These are phyloP conservation scores for Lepeophtheirus salmonis DNA, from an alignment of 1,140 invertebrate genomes.

Conservation along the genomic window DNA sequence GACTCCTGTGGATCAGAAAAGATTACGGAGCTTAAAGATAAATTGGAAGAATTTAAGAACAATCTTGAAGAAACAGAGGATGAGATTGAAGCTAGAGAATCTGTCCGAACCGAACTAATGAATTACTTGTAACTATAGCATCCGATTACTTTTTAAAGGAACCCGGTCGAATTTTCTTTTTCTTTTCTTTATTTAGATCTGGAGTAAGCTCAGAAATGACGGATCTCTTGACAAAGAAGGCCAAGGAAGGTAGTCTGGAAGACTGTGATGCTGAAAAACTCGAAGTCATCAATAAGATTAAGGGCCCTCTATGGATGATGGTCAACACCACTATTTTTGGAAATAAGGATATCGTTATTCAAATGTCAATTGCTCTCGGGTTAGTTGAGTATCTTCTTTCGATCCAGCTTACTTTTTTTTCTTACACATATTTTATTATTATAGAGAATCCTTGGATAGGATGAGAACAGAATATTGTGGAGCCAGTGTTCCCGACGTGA, in stretches of 20 bases:
- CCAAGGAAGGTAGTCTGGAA: neutral
- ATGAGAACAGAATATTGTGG: slow-evolving; percentile 11
- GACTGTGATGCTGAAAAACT: slow-evolving; percentile 9
- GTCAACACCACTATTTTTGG: slow-evolving; percentile 16
- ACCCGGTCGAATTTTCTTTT: too few relatives aligned
- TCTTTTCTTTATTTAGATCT: neutral
- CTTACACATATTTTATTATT: neutral
- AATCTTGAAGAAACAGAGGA: slow-evolving; percentile 4
- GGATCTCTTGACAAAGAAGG: slow-evolving; percentile 6
- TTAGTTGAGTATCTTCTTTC: neutral
- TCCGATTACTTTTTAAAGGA: too few relatives aligned
- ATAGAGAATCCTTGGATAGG: slow-evolving; percentile 1
- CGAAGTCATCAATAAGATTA: slow-evolving; percentile 10
- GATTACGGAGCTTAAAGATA: slow-evolving; percentile 4
- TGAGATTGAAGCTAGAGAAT: slow-evolving; percentile 4
- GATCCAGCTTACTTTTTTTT: neutral
- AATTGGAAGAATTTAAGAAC: slow-evolving; percentile 11
- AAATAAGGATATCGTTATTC: neutral
- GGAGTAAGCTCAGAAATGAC: slow-evolving; percentile 5
- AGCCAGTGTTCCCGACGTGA: neutral
- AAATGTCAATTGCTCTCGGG: slow-evolving; percentile 12
- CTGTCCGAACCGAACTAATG: slow-evolving; percentile 7
- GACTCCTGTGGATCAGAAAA: slow-evolving; percentile 7
- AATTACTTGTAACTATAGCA: slow-evolving; percentile 6
- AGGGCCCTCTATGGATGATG: slow-evolving; percentile 15